Evolutionary conservation across 2,113 vertebrate genomes (phyloP).

Genomic region (Boulengeromyrus knoepffleri): DNA sequence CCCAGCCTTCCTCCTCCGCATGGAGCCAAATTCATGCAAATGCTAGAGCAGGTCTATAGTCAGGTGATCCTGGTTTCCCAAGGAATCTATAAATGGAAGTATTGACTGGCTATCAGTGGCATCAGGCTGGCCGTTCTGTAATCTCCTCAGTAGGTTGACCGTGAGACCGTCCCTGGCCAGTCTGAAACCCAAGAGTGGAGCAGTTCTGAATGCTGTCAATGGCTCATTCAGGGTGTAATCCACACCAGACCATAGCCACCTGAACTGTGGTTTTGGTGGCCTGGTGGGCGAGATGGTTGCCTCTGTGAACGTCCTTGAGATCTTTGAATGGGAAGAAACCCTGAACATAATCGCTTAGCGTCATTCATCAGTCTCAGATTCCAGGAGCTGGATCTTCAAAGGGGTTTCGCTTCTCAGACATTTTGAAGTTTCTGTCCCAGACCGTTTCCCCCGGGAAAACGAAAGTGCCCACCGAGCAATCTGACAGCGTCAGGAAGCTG

Average conservation of each 20-base stretch:
- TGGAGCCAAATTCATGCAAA: constrained; percentile 14
- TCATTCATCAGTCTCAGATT: background rate
- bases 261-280: background rate
- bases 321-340: background rate
- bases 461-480: background rate
- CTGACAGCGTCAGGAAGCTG: background rate
- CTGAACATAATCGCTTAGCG: background rate
- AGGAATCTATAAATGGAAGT: background rate
- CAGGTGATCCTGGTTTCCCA: background rate
- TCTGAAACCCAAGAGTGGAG: background rate
- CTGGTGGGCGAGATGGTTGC: background rate
- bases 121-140: background rate
- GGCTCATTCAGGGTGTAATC: background rate
- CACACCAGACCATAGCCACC: background rate
- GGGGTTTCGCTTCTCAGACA: background rate
- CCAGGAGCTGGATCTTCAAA: background rate
- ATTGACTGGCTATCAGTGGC: background rate
- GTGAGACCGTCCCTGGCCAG: background rate
- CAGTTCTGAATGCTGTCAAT: background rate
- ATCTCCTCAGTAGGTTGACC: background rate
- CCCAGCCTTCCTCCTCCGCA: background rate
- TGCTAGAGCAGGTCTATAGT: background rate
- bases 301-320: background rate
- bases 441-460: background rate
- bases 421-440: background rate